Conservation (phyloP, 2,113 vertebrate species). For the Paramisgurnus dabryanus region DNA sequence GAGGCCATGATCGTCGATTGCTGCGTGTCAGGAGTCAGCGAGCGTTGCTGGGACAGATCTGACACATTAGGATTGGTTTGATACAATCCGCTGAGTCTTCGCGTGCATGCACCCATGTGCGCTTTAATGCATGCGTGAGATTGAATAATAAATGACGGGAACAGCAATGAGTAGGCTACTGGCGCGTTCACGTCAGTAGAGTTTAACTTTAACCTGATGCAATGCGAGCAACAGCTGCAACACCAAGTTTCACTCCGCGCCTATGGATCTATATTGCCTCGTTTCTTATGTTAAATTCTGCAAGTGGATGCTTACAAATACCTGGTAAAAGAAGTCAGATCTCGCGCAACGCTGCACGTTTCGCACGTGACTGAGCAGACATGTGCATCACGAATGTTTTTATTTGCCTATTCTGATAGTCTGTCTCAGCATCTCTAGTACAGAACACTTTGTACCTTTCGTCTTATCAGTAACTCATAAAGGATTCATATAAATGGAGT, state of each 20-base stretch:
- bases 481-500: conserved; percentile 1
- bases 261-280: not conserved
- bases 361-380: conserved; percentile 58
- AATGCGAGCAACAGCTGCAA: conserved; percentile 49
- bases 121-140: not conserved
- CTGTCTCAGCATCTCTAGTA: not conserved
- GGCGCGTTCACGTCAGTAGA: not conserved
- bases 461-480: conserved; percentile 2
- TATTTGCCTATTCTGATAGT: not conserved
- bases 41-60: not conserved
- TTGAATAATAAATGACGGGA: not conserved
- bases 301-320: not conserved
- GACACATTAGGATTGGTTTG: conserved; percentile 9
- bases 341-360: conserved; percentile 32
- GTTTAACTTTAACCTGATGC: conserved; percentile 59
- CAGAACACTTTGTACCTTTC: not conserved
- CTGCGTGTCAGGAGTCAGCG: not conserved
- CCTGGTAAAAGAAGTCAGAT: conserved; percentile 1
- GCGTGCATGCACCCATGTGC: conserved; percentile 3
- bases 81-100: conserved; percentile 11
- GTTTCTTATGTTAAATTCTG: not conserved
- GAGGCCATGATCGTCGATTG: conserved; percentile 14
- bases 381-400: conserved; percentile 29
- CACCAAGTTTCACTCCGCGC: not conserved
- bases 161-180: not conserved